These are phyloP conservation scores for Caerostris extrusa DNA, from an alignment of 1,140 invertebrate genomes.

Conservation along the genomic window DNA sequence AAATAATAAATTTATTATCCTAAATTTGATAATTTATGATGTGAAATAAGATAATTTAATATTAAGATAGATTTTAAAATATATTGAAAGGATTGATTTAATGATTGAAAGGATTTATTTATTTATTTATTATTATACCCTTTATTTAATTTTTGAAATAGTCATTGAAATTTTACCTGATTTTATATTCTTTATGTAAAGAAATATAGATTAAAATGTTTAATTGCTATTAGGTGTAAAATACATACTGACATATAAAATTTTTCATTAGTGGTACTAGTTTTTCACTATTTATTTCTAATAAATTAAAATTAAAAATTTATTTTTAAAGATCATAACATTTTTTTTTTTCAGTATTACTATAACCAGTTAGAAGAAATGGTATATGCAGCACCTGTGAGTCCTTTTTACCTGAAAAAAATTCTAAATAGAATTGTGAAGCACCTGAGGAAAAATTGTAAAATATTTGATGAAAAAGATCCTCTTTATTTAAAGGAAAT, in stretches of 20 bases:
- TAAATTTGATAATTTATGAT: too few species aligned
- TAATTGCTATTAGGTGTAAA: too few species aligned
- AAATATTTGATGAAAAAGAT: conserved; percentile 33
- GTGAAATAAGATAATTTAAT: too few species aligned
- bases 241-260: too few species aligned
- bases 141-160: neutral
- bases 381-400: conserved; percentile 28
- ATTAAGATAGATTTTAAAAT: too few species aligned
- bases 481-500: conserved; percentile 42
- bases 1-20: too few species aligned
- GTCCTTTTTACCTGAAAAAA: conserved; percentile 39
- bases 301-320: neutral
- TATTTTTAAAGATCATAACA: neutral
- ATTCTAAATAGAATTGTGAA: neutral
- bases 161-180: neutral
- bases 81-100: too few species aligned
- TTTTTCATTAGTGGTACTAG: too few species aligned
- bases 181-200: neutral
- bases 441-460: neutral
- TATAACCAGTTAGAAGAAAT: conserved; percentile 27
- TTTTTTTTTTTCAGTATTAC: conserved; percentile 37
- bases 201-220: neutral
- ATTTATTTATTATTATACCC: too few species aligned
- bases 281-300: neutral
- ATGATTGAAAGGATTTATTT: too few species aligned